Conservation (phyloP, 2,797 vertebrate genomes). For the Typhlichthys eigenmanni region DNA sequence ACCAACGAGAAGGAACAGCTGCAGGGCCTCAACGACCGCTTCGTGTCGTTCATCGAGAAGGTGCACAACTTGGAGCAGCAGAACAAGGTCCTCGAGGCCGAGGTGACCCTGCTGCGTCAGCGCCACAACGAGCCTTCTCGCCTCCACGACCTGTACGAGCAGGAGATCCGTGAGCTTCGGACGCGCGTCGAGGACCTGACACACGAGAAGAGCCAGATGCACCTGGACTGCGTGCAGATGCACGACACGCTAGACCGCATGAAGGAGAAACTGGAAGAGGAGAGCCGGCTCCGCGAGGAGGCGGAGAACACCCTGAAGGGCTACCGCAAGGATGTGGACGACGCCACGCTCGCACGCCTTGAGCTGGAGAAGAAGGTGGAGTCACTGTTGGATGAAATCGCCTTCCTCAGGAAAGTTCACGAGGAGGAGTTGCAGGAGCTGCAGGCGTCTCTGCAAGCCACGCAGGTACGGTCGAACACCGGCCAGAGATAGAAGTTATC, state of each 20-base stretch:
- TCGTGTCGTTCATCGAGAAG: slow-evolving; percentile 85
- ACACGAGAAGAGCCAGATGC: slow-evolving; percentile 82
- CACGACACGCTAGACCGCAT: slow-evolving; percentile 74
- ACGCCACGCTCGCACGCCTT: slow-evolving; percentile 79
- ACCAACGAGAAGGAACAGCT: slow-evolving; percentile 84
- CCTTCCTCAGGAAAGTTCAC: slow-evolving; percentile 84
- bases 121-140: slow-evolving; percentile 80
- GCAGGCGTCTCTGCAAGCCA: slow-evolving; percentile 76
- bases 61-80: slow-evolving; percentile 83
- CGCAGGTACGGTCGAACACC: slow-evolving; percentile 66
- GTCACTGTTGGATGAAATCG: slow-evolving; percentile 82
- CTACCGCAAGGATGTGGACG: slow-evolving; percentile 83
- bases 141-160: slow-evolving; percentile 82
- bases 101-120: slow-evolving; percentile 80
- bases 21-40: slow-evolving; percentile 81
- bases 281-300: slow-evolving; percentile 76
- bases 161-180: slow-evolving; percentile 82
- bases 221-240: slow-evolving; percentile 81
- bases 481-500: background rate
- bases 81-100: slow-evolving; percentile 81
- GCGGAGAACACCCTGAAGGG: slow-evolving; percentile 78
- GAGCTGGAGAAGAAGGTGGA: slow-evolving; percentile 86
- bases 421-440: slow-evolving; percentile 84
- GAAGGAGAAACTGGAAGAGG: slow-evolving; percentile 77
- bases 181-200: slow-evolving; percentile 79